Conservation (phyloP, 1,140 invertebrate species). For the Pseudachorutes palmiensis region DNA sequence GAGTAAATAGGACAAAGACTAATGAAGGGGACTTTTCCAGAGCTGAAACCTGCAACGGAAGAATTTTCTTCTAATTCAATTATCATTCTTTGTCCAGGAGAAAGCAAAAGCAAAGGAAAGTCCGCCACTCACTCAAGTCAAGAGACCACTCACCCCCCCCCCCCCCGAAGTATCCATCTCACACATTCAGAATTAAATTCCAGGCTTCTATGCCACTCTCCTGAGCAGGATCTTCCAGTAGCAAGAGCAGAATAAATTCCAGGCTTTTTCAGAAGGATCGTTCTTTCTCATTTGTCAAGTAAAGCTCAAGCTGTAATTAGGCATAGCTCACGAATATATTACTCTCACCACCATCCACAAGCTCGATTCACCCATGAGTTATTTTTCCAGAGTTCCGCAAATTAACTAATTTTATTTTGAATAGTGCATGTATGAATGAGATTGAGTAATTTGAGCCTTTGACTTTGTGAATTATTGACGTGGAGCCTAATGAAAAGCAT, state of each 20-base stretch:
- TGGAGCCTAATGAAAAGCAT: conserved; percentile 3
- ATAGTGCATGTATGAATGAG: no score
- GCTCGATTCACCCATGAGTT: no score
- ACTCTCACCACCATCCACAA: no score
- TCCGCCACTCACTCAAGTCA: no score
- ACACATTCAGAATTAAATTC: background rate
- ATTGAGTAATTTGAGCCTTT: background rate
- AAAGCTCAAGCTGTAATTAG: no score
- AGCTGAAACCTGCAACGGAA: background rate
- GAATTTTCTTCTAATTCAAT: conserved; percentile 10
- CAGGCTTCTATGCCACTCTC: background rate
- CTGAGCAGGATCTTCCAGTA: background rate
- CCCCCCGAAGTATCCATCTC: no score
- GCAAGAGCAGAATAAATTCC: background rate
- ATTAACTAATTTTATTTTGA: no score
- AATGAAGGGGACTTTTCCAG: background rate
- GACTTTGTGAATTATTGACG: background rate
- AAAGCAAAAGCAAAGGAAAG: background rate
- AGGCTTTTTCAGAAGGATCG: no score
- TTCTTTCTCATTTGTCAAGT: no score
- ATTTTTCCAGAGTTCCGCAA: no score
- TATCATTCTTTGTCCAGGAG: conserved; percentile 6
- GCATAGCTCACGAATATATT: no score
- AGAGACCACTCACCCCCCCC: background rate
- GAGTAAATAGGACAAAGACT: conserved; percentile 12